Conservation (phyloP, 2,888 invertebrate species). For the Abrostola triplasia region DNA sequence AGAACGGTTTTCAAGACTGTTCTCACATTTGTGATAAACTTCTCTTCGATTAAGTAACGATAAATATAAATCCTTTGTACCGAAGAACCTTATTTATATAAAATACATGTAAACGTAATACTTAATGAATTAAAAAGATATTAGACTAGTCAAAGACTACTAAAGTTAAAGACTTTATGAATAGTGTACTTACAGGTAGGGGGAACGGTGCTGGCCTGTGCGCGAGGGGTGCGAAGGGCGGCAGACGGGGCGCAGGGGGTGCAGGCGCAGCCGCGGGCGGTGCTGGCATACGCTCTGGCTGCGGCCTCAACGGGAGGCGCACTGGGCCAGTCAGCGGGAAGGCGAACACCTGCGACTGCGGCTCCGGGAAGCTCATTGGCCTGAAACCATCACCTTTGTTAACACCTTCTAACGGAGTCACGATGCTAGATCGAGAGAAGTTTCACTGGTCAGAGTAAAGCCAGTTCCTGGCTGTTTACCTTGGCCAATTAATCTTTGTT, state of each 20-base stretch:
- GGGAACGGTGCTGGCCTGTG: slow-evolving; percentile 79
- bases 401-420: not conserved
- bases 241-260: slow-evolving; percentile 72
- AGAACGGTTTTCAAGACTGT: too few species aligned
- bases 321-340: slow-evolving; percentile 85
- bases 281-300: slow-evolving; percentile 71
- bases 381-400: slow-evolving; percentile 61
- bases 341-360: slow-evolving; percentile 85
- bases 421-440: not conserved
- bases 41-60: too few species aligned
- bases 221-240: slow-evolving; percentile 65
- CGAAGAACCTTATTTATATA: too few species aligned
- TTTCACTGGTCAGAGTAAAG: not conserved
- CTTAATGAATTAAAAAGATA: too few species aligned
- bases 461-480: not conserved
- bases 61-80: too few species aligned
- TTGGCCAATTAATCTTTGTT: too few species aligned
- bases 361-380: slow-evolving; percentile 81
- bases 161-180: too few species aligned
- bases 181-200: slow-evolving; percentile 74
- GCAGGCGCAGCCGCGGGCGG: slow-evolving; percentile 64
- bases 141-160: too few species aligned
- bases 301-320: slow-evolving; percentile 80
- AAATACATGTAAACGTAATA: too few species aligned
- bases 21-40: too few species aligned